A percentile compares a stretch with the other conserved stretches of the same genome.
Conservation (phyloP, 1,140 invertebrate genomes). For the Drosophila burlai region DNA sequence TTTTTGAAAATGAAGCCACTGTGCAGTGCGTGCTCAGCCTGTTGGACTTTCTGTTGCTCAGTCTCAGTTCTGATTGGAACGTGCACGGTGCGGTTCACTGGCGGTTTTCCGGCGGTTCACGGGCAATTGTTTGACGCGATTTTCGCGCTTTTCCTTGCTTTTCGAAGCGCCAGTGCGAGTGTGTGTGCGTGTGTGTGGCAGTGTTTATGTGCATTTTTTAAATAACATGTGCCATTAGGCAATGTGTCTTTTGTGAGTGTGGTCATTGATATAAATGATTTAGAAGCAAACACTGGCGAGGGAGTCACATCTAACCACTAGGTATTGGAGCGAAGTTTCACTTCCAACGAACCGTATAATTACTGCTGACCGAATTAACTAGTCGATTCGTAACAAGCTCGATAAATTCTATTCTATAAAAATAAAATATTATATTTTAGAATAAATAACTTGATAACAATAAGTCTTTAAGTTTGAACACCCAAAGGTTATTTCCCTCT, state of each 20-base stretch:
- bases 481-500: neutral
- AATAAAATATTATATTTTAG: neutral
- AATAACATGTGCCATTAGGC: slow-evolving; percentile 53
- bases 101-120: slow-evolving; percentile 31
- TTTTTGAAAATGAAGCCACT: neutral
- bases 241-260: slow-evolving; percentile 41
- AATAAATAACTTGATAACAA: no score
- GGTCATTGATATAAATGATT: slow-evolving; percentile 63
- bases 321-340: slow-evolving; percentile 31
- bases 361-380: neutral
- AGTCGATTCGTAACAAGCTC: neutral
- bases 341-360: slow-evolving; percentile 11
- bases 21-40: slow-evolving; percentile 40
- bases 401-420: neutral
- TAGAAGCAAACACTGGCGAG: slow-evolving; percentile 19
- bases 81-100: slow-evolving; percentile 55
- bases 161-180: slow-evolving; percentile 8
- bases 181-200: slow-evolving; percentile 18
- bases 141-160: slow-evolving; percentile 62
- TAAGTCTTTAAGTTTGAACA: neutral
- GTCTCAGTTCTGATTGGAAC: slow-evolving; percentile 77
- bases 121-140: slow-evolving; percentile 33
- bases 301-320: slow-evolving; percentile 21
- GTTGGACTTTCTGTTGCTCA: slow-evolving; percentile 57
- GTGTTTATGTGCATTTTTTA: slow-evolving; percentile 56